Evolutionary conservation across 2,888 invertebrate species (phyloP).

Genomic region (Aradus depressus): DNA sequence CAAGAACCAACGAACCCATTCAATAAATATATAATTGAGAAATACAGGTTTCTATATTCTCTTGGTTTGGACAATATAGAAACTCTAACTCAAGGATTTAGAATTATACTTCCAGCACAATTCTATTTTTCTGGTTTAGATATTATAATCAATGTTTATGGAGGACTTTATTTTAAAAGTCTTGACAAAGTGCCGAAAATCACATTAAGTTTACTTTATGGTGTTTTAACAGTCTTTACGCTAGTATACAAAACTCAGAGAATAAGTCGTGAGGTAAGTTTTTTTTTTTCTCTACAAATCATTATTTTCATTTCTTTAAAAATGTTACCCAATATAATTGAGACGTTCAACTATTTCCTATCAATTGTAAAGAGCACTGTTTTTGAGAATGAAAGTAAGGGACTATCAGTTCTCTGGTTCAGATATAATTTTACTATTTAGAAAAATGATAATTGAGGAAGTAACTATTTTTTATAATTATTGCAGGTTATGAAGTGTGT

Average conservation of each 20-base stretch:
- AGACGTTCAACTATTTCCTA: no score
- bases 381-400: no score
- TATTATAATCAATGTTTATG: neutral
- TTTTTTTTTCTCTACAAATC: neutral
- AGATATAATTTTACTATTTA: no score
- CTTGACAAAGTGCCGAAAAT: neutral
- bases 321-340: no score
- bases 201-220: neutral
- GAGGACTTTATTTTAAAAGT: neutral
- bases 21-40: slow-evolving; percentile 2
- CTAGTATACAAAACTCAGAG: neutral
- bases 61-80: neutral
- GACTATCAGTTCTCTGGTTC: no score
- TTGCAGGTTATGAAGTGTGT: slow-evolving; percentile 4
- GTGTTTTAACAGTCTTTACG: neutral
- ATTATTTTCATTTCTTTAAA: neutral
- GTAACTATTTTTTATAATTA: no score
- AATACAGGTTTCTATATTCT: slow-evolving; percentile 1
- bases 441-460: no score
- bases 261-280: slow-evolving; percentile 1
- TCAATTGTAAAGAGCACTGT: no score
- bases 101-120: neutral
- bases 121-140: slow-evolving; percentile 7
- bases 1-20: neutral
- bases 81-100: neutral